These are phyloP conservation scores for Anoura caudifer DNA, from an alignment of 2,113 vertebrate species.

Conservation along the genomic window DNA sequence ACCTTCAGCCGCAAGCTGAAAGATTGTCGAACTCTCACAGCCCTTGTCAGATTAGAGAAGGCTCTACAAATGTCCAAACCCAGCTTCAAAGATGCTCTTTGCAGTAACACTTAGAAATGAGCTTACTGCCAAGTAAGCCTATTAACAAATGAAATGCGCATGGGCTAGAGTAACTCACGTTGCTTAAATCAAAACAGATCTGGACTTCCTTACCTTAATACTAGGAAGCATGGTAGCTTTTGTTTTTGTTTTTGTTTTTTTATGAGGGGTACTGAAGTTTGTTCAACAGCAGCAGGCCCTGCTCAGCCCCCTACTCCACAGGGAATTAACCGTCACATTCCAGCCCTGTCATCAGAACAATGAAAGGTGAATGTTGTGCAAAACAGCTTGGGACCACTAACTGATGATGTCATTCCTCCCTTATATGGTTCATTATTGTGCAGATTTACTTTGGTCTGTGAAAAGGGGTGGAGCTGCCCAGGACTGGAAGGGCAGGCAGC, in stretches of 20 bases:
- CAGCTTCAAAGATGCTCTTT: slow-evolving; percentile 54
- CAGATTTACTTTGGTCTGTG: slow-evolving; percentile 80
- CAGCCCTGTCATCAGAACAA: slow-evolving; percentile 85
- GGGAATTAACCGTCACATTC: slow-evolving; percentile 82
- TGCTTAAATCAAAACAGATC: slow-evolving; percentile 37
- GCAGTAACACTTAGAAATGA: slow-evolving; percentile 46
- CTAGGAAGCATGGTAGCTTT: slow-evolving; percentile 60
- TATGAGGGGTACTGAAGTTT: background rate
- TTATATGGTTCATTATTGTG: slow-evolving; percentile 83
- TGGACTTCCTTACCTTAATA: slow-evolving; percentile 80
- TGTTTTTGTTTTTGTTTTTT: slow-evolving; percentile 64
- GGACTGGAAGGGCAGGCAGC: background rate
- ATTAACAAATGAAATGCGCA: background rate
- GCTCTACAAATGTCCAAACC: slow-evolving; percentile 26
- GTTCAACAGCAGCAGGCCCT: slow-evolving; percentile 64
- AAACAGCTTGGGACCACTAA: slow-evolving; percentile 79
- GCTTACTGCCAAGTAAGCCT: slow-evolving; percentile 49
- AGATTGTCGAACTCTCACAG: background rate
- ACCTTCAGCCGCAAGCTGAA: background rate
- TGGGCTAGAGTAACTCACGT: background rate
- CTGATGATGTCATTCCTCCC: slow-evolving; percentile 86
- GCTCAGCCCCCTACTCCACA: slow-evolving; percentile 67
- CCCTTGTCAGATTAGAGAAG: slow-evolving; percentile 37
- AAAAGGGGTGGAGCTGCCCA: slow-evolving; percentile 78
- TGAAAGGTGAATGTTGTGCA: slow-evolving; percentile 87